phyloP scores from a whole-genome alignment of 2,797 vertebrate species.

The Tachyglossus aculeatus region DNA sequence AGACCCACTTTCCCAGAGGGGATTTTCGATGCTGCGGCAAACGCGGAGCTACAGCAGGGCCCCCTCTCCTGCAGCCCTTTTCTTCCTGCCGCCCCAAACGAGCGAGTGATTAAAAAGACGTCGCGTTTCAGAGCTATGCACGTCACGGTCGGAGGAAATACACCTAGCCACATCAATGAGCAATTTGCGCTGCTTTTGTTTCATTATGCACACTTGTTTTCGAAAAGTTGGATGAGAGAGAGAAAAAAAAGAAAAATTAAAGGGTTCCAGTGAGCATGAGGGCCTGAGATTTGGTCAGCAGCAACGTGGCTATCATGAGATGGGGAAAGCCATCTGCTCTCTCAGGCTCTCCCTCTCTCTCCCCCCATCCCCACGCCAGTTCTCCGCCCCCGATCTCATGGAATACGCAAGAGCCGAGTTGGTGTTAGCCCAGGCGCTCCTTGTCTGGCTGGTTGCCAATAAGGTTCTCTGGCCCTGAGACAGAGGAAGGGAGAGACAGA shows the following conservation, averaged over 20 bases:
- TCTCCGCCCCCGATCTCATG: not conserved
- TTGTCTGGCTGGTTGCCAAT: too few species aligned
- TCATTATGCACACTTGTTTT: rapidly evolving
- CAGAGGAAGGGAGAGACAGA: too few species aligned
- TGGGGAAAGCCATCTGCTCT: not conserved
- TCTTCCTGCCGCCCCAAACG: not conserved
- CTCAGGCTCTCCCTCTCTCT: not conserved
- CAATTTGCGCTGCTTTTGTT: not conserved
- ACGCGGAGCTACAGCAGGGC: not conserved
- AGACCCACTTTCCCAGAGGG: not conserved
- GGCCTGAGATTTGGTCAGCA: not conserved
- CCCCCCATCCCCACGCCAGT: not conserved
- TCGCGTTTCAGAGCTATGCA: not conserved
- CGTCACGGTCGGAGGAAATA: rapidly evolving
- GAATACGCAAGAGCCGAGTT: not conserved
- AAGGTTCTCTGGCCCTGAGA: too few species aligned
- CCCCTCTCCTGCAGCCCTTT: not conserved
- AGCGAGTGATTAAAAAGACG: not conserved
- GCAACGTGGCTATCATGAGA: not conserved
- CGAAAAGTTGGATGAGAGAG: not conserved
- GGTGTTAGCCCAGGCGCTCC: not conserved
- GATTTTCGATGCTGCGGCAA: not conserved
- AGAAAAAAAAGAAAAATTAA: not conserved
- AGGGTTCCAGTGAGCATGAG: not conserved
- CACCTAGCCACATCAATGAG: not conserved